phyloP scores from a whole-genome alignment of 92 coral and sea anemone genomes.

The Phenganax marumi region DNA sequence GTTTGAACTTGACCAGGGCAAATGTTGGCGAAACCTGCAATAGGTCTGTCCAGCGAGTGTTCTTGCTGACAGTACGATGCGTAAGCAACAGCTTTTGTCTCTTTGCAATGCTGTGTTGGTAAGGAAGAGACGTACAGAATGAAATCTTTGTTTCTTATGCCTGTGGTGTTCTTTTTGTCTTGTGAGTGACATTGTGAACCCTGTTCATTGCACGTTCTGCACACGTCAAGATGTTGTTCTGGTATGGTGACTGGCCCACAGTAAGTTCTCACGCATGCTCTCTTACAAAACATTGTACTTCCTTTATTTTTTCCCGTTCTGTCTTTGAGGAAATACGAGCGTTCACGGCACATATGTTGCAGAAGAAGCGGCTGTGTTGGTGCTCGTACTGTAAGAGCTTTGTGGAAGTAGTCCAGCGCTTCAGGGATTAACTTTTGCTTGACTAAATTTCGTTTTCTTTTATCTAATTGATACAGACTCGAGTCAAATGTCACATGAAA shows the following conservation, averaged over 20 bases:
- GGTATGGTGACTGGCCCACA: conserved; percentile 96
- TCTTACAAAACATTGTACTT: conserved; percentile 78
- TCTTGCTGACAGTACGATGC: conserved; percentile 99
- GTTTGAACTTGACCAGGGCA: conserved; percentile 85
- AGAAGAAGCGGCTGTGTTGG: conserved; percentile 67
- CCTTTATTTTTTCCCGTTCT: conserved; percentile 61
- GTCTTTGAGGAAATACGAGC: conserved; percentile 84
- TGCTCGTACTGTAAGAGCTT: conserved; percentile 76
- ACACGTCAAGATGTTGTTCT: conserved; percentile 74
- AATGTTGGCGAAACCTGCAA: conserved; percentile 96
- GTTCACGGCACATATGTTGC: conserved; percentile 85
- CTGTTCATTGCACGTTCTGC: conserved; percentile 77
- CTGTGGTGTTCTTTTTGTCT: conserved; percentile 47
- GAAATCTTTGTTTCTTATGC: conserved; percentile 79
- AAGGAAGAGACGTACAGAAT: conserved; percentile 89
- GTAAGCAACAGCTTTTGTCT: conserved; percentile 92
- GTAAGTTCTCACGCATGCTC: conserved; percentile 77
- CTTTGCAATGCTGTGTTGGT: conserved; percentile 77
- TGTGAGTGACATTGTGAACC: conserved; percentile 63
- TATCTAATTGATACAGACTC: conserved; percentile 63
- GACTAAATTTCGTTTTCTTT: conserved; percentile 59
- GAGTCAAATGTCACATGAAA: conserved; percentile 86
- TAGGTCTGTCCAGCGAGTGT: conserved; percentile 84
- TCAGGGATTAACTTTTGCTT: conserved; percentile 80
- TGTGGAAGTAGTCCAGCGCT: conserved; percentile 81